Evolutionary conservation across 1,140 invertebrate genomes (phyloP).

Genomic region (Xylocopa sonorina): DNA sequence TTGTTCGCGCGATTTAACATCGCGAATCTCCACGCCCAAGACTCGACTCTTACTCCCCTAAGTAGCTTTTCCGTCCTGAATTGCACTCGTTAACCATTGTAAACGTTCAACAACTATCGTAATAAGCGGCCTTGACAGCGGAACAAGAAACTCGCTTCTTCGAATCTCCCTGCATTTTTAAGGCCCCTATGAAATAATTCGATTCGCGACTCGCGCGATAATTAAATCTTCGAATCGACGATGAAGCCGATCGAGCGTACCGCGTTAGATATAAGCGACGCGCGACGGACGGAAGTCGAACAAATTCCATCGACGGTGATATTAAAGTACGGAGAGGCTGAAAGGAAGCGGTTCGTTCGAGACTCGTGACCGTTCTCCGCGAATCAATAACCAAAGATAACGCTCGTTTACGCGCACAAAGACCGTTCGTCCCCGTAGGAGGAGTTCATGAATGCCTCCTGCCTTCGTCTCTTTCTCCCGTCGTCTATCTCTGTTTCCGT

Average conservation of each 20-base stretch:
- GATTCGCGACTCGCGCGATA: too few species aligned
- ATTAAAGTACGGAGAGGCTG: background rate
- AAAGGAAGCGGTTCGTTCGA: background rate
- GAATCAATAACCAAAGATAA: conserved; percentile 46
- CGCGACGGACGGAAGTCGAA: background rate
- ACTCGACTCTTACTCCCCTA: background rate
- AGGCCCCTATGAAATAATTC: too few species aligned
- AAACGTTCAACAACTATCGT: background rate
- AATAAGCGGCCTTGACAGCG: background rate
- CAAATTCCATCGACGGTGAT: background rate
- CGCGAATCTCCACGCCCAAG: background rate
- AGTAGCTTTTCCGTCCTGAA: background rate
- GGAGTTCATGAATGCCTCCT: conserved; percentile 28
- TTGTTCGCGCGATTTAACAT: too few species aligned
- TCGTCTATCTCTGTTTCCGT: too few species aligned
- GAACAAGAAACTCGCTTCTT: background rate
- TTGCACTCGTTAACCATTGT: conserved; percentile 3
- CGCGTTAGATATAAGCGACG: too few species aligned
- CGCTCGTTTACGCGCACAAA: conserved; percentile 35
- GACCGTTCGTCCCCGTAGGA: background rate
- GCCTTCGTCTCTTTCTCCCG: background rate
- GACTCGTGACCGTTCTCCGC: too few species aligned
- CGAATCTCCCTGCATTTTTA: too few species aligned
- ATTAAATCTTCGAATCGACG: too few species aligned
- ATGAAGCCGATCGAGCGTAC: too few species aligned